A percentile compares a stretch with the other conserved stretches of the same genome.
Evolutionary conservation across 2,797 vertebrate genomes (phyloP).

Genomic region (Mormyrus proboscirostris): DNA sequence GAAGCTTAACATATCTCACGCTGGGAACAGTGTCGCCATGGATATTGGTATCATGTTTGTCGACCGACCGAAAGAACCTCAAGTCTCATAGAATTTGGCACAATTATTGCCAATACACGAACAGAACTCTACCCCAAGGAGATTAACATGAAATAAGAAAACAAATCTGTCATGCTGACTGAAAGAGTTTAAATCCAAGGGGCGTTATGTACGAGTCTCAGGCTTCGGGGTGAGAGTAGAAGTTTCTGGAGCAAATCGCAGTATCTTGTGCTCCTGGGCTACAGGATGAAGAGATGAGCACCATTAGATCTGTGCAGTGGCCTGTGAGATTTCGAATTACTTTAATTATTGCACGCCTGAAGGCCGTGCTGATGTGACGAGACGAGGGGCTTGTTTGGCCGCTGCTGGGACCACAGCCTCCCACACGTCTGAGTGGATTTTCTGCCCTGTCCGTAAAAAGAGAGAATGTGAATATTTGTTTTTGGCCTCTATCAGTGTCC

Average conservation of each 20-base stretch:
- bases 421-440: conserved; percentile 36
- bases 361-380: conserved; percentile 40
- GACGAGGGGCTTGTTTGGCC: conserved; percentile 51
- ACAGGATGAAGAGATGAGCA: not conserved
- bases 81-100: not conserved
- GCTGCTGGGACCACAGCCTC: conserved; percentile 45
- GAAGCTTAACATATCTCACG: not conserved
- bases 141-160: conserved; percentile 1
- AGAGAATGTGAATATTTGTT: not conserved
- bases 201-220: not conserved
- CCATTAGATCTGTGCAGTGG: conserved; percentile 61
- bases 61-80: not conserved
- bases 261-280: not conserved
- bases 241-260: not conserved
- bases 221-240: not conserved
- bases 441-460: not conserved
- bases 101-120: not conserved
- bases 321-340: conserved; percentile 65
- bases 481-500: not conserved
- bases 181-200: conserved; percentile 20
- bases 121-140: not conserved
- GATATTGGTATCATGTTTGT: not conserved
- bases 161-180: not conserved
- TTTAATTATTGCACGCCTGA: conserved; percentile 63
- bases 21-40: not conserved